Percentiles rank a stretch among this genome's conserved stretches.
These are phyloP conservation scores for Drosophila imparisetae DNA, from an alignment of 2,888 invertebrate species.

Conservation along the genomic window DNA sequence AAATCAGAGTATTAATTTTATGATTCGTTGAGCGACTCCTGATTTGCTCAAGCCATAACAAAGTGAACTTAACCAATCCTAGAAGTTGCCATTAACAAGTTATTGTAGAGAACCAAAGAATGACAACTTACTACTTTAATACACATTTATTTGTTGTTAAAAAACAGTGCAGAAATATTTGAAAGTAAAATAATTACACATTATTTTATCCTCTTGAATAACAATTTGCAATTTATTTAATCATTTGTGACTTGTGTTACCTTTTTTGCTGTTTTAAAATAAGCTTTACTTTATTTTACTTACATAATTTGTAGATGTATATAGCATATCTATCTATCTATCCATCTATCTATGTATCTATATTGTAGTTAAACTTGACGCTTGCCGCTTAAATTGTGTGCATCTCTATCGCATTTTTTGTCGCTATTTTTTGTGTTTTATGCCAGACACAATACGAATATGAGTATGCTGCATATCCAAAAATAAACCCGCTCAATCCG, in stretches of 20 bases:
- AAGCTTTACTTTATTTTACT: not conserved
- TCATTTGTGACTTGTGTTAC: not conserved
- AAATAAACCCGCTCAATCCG: conserved; percentile 12
- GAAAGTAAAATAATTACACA: not conserved
- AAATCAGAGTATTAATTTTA: not conserved
- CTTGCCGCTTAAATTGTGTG: conserved; percentile 46
- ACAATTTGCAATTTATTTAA: not conserved
- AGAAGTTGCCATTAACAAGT: not conserved
- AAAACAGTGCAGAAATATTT: not conserved
- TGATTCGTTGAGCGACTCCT: not conserved
- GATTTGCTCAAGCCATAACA: not conserved
- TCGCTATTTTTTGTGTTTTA: conserved; percentile 33
- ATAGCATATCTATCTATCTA: not conserved
- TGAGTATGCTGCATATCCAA: not conserved
- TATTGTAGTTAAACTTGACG: conserved; percentile 36
- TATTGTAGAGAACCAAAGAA: not conserved
- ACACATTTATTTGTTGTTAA: not conserved
- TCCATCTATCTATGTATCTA: not conserved
- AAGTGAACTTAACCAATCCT: not conserved
- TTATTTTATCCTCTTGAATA: not conserved
- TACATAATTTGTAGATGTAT: not conserved
- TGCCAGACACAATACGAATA: conserved; percentile 18
- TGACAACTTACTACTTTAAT: too few relatives aligned
- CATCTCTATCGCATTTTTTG: conserved; percentile 6
- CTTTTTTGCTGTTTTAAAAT: not conserved